phyloP scores from a whole-genome alignment of 2,113 vertebrate genomes.

The Lophotis ruficrista region DNA sequence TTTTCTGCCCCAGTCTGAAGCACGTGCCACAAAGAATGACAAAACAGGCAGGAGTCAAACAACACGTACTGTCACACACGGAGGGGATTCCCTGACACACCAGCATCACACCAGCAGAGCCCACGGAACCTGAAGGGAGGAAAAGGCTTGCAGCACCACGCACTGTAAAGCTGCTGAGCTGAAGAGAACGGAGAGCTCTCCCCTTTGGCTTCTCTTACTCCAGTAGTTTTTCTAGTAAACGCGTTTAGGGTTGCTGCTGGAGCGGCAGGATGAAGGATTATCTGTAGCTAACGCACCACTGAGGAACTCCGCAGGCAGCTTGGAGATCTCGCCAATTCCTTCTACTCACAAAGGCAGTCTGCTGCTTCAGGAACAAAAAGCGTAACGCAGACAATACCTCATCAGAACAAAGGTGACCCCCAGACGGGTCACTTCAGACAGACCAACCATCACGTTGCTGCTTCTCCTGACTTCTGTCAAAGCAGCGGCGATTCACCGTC shows the following conservation, averaged over 20 bases:
- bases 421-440: background rate
- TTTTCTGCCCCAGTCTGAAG: background rate
- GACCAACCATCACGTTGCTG: background rate
- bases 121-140: no score
- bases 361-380: background rate
- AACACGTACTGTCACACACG: fast-evolving
- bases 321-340: background rate
- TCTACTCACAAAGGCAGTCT: background rate
- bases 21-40: background rate
- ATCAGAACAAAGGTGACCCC: background rate
- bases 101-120: background rate
- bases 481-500: background rate
- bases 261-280: background rate
- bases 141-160: fast-evolving
- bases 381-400: background rate
- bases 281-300: background rate
- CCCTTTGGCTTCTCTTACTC: background rate
- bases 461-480: background rate
- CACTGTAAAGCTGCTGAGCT: background rate
- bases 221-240: background rate
- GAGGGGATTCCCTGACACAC: background rate
- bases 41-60: background rate
- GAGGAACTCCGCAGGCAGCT: background rate
- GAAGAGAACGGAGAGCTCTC: background rate
- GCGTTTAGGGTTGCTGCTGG: background rate